phyloP scores from a whole-genome alignment of 2,113 vertebrate genomes.

The Vulpes vulpes region DNA sequence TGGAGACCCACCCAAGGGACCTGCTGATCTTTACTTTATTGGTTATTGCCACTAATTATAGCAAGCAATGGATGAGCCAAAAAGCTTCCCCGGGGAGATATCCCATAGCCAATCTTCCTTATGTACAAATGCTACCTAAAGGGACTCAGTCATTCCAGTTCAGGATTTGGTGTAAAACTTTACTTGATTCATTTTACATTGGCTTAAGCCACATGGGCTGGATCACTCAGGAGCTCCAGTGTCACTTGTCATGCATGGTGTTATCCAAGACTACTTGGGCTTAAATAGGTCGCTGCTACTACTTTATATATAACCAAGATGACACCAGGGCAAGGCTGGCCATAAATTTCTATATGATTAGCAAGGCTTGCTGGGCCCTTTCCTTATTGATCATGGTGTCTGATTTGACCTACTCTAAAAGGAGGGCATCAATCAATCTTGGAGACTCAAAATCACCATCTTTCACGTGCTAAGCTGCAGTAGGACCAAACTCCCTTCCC shows the following conservation, averaged over 20 bases:
- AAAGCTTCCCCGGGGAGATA: not conserved
- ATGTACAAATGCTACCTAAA: not conserved
- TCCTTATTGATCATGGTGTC: not conserved
- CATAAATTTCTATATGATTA: not conserved
- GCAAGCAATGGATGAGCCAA: not conserved
- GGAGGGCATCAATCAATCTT: accelerated
- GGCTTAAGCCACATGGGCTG: not conserved
- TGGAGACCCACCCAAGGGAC: not conserved
- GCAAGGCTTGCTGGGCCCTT: not conserved
- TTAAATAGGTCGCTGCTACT: not conserved
- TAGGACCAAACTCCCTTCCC: not conserved
- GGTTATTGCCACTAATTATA: not conserved
- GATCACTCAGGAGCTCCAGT: not conserved
- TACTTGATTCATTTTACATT: not conserved
- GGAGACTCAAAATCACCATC: not conserved
- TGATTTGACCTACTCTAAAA: not conserved
- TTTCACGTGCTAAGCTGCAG: not conserved
- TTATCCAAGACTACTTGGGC: not conserved
- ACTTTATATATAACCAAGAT: not conserved
- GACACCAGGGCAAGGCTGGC: not conserved
- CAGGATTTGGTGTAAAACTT: not conserved
- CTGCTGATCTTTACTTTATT: not conserved
- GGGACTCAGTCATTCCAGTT: not conserved
- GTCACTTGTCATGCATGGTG: not conserved
- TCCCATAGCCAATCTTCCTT: not conserved